Evolutionary conservation across 2,888 invertebrate genomes (phyloP).

Genomic region (Protodeltote pygarga): DNA sequence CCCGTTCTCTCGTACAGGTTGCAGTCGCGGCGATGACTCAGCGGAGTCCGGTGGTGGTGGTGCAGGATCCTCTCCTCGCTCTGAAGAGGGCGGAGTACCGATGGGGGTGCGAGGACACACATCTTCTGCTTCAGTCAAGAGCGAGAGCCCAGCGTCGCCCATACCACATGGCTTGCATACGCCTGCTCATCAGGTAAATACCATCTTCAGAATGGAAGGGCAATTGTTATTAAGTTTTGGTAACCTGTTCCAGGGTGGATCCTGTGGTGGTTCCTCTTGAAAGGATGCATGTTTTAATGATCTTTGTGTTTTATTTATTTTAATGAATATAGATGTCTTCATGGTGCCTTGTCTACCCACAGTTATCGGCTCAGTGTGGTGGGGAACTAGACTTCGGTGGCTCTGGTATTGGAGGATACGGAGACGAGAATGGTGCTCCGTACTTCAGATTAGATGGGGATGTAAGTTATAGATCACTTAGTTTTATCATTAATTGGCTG

Average conservation of each 20-base stretch:
- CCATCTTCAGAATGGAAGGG: conserved; percentile 17
- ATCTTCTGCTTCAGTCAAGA: conserved; percentile 96
- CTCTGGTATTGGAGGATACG: conserved; percentile 79
- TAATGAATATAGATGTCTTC: conserved; percentile 27
- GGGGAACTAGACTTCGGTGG: conserved; percentile 82
- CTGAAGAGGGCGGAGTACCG: conserved; percentile 82
- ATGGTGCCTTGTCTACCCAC: conserved; percentile 42
- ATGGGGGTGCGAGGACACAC: conserved; percentile 92
- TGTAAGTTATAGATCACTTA: too few relatives aligned
- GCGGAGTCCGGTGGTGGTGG: conserved; percentile 85
- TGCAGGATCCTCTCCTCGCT: conserved; percentile 85
- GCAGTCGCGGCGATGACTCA: conserved; percentile 87
- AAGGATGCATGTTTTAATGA: too few relatives aligned
- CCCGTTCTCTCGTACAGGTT: too few relatives aligned
- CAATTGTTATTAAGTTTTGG: not conserved
- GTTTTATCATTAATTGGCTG: too few relatives aligned
- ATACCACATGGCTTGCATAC: conserved; percentile 77
- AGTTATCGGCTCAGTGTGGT: conserved; percentile 83
- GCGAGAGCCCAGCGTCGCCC: conserved; percentile 90
- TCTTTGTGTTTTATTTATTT: too few relatives aligned
- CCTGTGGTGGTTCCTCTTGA: too few relatives aligned
- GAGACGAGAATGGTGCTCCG: conserved; percentile 80
- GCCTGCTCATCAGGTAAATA: conserved; percentile 79
- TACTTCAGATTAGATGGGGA: conserved; percentile 85
- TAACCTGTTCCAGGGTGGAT: not conserved